A percentile compares a stretch with the other conserved stretches of the same genome.
phyloP scores from a whole-genome alignment of 1,140 invertebrate genomes.

The Chironomus striatipennis region DNA sequence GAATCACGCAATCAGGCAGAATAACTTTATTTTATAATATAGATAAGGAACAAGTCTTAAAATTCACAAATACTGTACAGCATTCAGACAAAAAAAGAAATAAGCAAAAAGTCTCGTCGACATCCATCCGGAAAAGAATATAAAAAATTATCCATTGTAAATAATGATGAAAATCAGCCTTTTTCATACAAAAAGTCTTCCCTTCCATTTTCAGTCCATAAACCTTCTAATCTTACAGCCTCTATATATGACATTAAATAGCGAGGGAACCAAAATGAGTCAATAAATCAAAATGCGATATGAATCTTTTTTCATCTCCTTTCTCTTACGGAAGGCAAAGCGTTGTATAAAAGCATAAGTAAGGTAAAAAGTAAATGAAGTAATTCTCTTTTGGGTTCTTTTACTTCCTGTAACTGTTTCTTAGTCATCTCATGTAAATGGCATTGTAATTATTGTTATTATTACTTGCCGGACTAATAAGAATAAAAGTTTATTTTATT shows the following conservation, averaged over 20 bases:
- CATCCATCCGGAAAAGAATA: not conserved
- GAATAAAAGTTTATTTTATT: not conserved
- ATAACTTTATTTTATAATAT: no score
- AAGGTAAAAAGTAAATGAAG: no score
- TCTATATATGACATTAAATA: not conserved
- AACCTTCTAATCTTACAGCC: not conserved
- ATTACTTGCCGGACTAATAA: no score
- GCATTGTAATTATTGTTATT: no score
- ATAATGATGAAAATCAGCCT: not conserved
- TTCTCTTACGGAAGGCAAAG: no score
- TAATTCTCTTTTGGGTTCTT: no score
- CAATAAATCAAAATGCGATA: conserved; percentile 3
- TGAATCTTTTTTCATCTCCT: not conserved
- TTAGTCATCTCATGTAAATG: no score
- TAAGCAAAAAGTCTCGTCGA: not conserved
- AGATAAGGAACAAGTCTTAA: not conserved
- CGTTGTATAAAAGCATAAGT: no score
- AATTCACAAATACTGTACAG: not conserved
- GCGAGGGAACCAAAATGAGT: not conserved
- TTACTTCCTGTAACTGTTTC: no score
- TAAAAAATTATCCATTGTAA: conserved; percentile 10
- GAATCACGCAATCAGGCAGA: no score
- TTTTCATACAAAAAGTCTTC: not conserved
- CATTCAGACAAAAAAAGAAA: not conserved
- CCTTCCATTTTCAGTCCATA: conserved; percentile 7